Evolutionary conservation across 2,113 vertebrate genomes (phyloP).

Genomic region (Oreotrochilus melanogaster): DNA sequence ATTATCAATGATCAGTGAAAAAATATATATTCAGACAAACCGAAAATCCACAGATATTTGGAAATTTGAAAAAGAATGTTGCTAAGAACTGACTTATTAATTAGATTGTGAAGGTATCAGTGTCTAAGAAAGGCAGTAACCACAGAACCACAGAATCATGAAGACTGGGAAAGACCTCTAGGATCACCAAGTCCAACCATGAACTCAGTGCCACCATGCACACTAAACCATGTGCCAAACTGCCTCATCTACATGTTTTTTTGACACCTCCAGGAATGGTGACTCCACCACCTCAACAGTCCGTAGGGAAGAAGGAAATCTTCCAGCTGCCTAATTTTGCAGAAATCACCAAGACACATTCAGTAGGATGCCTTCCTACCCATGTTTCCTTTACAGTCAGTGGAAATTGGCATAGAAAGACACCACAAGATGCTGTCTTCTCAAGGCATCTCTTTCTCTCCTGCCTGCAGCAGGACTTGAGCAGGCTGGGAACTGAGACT

Average conservation of each 20-base stretch:
- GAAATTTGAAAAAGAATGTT: background rate
- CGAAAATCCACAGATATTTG: background rate
- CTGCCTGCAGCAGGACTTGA: background rate
- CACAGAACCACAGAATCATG: too few relatives aligned
- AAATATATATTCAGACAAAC: background rate
- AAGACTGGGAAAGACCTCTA: too few relatives aligned
- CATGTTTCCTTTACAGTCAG: background rate
- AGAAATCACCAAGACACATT: background rate
- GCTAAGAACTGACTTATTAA: background rate
- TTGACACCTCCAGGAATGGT: too few relatives aligned
- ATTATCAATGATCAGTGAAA: background rate
- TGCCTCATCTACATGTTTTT: too few relatives aligned
- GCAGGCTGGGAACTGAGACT: background rate
- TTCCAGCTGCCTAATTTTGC: background rate
- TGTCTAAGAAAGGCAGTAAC: background rate
- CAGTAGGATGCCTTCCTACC: background rate
- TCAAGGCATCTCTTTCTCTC: background rate
- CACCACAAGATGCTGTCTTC: background rate
- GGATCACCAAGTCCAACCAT: too few relatives aligned
- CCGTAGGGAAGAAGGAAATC: background rate
- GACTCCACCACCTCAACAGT: background rate
- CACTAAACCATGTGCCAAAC: too few relatives aligned
- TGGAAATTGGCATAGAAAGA: background rate
- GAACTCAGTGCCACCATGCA: too few relatives aligned
- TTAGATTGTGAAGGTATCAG: background rate